These are phyloP conservation scores for Otocyon megalotis DNA, from an alignment of 2,113 vertebrate species.

Conservation along the genomic window DNA sequence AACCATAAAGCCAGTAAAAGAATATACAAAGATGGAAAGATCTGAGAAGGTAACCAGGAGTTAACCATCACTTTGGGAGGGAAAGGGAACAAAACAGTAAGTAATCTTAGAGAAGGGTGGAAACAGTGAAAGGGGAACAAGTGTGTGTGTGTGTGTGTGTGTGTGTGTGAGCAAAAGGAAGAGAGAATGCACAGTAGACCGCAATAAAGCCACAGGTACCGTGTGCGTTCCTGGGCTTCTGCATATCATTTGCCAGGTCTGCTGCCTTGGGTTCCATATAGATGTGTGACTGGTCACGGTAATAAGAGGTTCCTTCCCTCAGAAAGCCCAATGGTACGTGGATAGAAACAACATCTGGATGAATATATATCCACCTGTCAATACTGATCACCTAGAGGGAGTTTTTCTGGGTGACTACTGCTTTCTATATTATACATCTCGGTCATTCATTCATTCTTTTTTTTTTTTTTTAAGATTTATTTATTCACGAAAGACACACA, in stretches of 20 bases:
- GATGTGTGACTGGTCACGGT: not conserved
- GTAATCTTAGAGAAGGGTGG: not conserved
- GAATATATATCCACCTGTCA: not conserved
- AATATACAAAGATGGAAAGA: slow-evolving; percentile 3
- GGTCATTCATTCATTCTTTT: slow-evolving; percentile 7
- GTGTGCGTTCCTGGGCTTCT: not conserved
- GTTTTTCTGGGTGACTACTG: not conserved
- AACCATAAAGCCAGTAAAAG: slow-evolving; percentile 39
- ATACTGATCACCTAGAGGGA: not conserved
- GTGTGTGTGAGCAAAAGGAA: slow-evolving; percentile 12
- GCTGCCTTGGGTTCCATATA: not conserved
- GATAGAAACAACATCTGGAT: not conserved
- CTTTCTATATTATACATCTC: not conserved
- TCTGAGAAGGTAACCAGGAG: not conserved
- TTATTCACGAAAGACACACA: not conserved
- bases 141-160: not conserved
- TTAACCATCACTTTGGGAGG: not conserved
- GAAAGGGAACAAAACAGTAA: not conserved
- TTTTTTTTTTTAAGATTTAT: not conserved
- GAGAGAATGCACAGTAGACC: not conserved
- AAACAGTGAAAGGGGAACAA: not conserved
- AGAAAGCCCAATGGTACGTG: not conserved
- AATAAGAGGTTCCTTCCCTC: not conserved
- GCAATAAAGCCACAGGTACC: not conserved
- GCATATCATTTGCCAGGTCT: not conserved